Evolutionary conservation across 2,113 vertebrate genomes (phyloP), one percentile per base, ranked within the genome.

Genomic region (Hippoglossus stenolepis): DNA sequence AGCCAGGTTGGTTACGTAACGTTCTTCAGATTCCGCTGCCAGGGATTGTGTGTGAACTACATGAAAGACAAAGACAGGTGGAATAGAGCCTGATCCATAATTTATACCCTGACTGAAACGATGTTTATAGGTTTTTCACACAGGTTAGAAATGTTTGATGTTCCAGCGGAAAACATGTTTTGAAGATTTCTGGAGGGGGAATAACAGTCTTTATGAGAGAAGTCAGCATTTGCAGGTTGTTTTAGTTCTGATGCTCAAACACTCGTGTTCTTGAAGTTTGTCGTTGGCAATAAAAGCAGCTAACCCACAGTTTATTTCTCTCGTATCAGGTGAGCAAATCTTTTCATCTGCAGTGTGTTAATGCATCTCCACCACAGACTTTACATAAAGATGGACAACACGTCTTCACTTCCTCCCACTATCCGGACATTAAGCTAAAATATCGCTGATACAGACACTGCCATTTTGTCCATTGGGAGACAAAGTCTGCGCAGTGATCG

Each of bases 1-100:
- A 63, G 56, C 3, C 3, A 21, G 75, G 70, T 57, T 66, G 53
- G 65, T 87, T 84, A 72, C 18, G 43, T 65, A 88, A 89, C 24
- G 43, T 65, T 69, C 61, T 56, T 59, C 28, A 38, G 70, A 62
- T n/a, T 83, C 15, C 13, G 4, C 58, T 43, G 45, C 56, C 63
- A 61, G 65, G 31, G 43, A 73, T 58, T 76, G 58, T 61, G 38
- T 80, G 72, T 43, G 40, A 71, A 72, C 72, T 59, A 31, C 40
- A 43, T 49, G 49, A 58, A 38, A 66, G 60, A 75, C 71, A 79
- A 84, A 74, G 80, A 70, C 38, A 58, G 74, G 49, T 28, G 35
- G 43, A 53, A 74, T 18, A 61, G 18, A 72, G 18, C 11, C 59
- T 40, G 23, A 67, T 70, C 5, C 2, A 69, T 75, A 69, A 80